Conservation (phyloP, 2,888 invertebrate genomes). For the Leptura quadrifasciata region DNA sequence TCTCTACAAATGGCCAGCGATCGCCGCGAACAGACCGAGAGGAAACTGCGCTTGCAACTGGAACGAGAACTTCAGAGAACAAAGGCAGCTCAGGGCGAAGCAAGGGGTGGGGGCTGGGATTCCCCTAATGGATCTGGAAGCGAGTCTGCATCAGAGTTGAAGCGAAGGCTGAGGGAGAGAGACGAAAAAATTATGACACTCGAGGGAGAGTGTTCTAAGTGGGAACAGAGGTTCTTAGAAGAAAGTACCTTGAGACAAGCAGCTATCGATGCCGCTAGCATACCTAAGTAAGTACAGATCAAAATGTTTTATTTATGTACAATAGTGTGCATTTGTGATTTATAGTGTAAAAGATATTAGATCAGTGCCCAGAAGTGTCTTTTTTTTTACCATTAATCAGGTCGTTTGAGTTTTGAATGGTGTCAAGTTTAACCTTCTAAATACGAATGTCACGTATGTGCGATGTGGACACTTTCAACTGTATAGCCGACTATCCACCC, state of each 20-base stretch:
- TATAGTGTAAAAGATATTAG: too few relatives aligned
- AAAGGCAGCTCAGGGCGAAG: slow-evolving; percentile 66
- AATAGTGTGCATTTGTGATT: background rate
- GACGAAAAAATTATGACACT: slow-evolving; percentile 84
- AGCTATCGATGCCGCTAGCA: slow-evolving; percentile 87
- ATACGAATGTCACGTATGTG: too few relatives aligned
- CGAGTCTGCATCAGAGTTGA: slow-evolving; percentile 78
- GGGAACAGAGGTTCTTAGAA: slow-evolving; percentile 90
- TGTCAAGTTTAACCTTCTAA: too few relatives aligned
- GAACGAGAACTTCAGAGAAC: slow-evolving; percentile 87
- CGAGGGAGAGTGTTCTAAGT: slow-evolving; percentile 88
- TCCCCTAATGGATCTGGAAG: slow-evolving; percentile 72
- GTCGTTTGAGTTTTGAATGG: too few relatives aligned
- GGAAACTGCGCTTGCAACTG: slow-evolving; percentile 88
- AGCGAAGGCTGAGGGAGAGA: slow-evolving; percentile 80
- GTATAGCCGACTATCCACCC: too few relatives aligned
- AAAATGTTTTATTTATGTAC: background rate
- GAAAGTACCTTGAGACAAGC: slow-evolving; percentile 87
- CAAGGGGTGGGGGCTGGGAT: slow-evolving; percentile 66
- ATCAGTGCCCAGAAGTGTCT: too few relatives aligned
- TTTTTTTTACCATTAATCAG: too few relatives aligned
- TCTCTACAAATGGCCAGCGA: slow-evolving; percentile 90
- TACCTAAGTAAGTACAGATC: slow-evolving; percentile 78
- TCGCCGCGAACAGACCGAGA: slow-evolving; percentile 89
- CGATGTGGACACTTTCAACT: too few relatives aligned